Conservation (phyloP, 2,797 vertebrate species). For the Sebastes diploproa region DNA sequence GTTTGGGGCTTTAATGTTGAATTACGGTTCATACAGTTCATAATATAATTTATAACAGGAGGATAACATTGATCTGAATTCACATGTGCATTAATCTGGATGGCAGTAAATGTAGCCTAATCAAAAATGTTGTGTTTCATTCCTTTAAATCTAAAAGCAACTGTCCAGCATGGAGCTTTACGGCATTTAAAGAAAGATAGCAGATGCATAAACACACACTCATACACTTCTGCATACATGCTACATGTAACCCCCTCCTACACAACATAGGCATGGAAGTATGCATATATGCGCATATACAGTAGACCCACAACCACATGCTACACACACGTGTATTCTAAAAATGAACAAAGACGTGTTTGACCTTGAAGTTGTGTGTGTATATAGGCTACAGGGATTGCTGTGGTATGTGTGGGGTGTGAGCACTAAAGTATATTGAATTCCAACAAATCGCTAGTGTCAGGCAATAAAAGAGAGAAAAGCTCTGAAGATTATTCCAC, state of each 20-base stretch:
- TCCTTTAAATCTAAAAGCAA: neutral
- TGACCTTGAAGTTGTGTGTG: constrained; percentile 50
- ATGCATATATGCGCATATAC: neutral
- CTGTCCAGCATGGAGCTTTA: neutral
- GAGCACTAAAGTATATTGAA: constrained; percentile 9
- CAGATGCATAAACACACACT: neutral
- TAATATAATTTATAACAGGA: neutral
- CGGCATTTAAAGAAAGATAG: neutral
- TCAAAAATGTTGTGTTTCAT: neutral
- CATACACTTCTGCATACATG: neutral
- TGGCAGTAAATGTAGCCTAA: neutral
- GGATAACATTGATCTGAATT: neutral
- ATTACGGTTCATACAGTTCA: neutral
- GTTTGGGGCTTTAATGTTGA: neutral
- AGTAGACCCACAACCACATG: neutral
- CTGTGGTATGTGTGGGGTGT: neutral
- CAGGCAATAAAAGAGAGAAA: constrained; percentile 35
- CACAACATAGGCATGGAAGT: neutral
- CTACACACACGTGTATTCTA: neutral
- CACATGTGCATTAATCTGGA: neutral
- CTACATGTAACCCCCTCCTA: neutral
- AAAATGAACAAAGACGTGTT: neutral
- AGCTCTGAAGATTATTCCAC: constrained; percentile 23
- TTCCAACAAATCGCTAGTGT: constrained; percentile 45
- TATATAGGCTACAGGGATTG: neutral